These are phyloP conservation scores for Notodonta ziczac DNA, from an alignment of 2,888 invertebrate genomes.

Conservation along the genomic window DNA sequence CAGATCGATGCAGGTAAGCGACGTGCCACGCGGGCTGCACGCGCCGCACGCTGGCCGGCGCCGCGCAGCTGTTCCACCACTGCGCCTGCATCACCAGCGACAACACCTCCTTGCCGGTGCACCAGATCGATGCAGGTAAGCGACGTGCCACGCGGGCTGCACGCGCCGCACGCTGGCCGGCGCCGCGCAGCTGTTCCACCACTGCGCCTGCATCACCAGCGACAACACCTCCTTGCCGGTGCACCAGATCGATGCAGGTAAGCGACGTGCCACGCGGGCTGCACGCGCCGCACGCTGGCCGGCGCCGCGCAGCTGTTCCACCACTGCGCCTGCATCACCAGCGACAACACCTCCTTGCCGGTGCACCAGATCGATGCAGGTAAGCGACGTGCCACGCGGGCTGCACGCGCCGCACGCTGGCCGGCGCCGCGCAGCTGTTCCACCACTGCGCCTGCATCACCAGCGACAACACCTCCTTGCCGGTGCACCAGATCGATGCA, in stretches of 20 bases:
- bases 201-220: slow-evolving; percentile 59
- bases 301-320: slow-evolving; percentile 65
- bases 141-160: slow-evolving; percentile 94
- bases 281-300: slow-evolving; percentile 62
- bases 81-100: slow-evolving; percentile 58
- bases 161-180: slow-evolving; percentile 47
- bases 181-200: slow-evolving; percentile 62
- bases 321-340: slow-evolving; percentile 60
- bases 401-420: slow-evolving; percentile 75
- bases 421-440: slow-evolving; percentile 63
- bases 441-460: slow-evolving; percentile 62
- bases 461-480: slow-evolving; percentile 40
- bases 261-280: slow-evolving; percentile 93
- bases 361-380: slow-evolving; percentile 45
- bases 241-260: slow-evolving; percentile 47
- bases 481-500: slow-evolving; percentile 44
- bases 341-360: slow-evolving; percentile 44
- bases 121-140: slow-evolving; percentile 44
- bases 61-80: slow-evolving; percentile 63
- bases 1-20: slow-evolving; percentile 58
- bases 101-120: slow-evolving; percentile 47
- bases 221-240: slow-evolving; percentile 45
- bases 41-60: slow-evolving; percentile 47
- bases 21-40: slow-evolving; percentile 93
- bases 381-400: slow-evolving; percentile 92